Evolutionary conservation across 2,113 vertebrate genomes (phyloP).

Genomic region (Corapipo altera): DNA sequence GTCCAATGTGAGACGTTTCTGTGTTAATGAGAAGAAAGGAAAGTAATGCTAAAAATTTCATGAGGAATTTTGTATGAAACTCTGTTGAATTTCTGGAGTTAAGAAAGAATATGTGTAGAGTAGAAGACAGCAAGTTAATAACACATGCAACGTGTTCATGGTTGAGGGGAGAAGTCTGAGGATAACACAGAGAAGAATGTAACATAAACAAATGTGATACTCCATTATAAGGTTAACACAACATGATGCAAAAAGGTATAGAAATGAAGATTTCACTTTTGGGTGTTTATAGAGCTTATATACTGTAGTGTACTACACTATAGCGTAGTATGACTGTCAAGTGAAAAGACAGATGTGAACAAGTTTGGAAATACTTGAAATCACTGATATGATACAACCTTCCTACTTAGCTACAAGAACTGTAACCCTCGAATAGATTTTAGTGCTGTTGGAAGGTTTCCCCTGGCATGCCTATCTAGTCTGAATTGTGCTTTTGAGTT

Average conservation of each 20-base stretch:
- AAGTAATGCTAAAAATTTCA: background rate
- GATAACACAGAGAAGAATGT: background rate
- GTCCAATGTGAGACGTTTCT: background rate
- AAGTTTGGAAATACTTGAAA: background rate
- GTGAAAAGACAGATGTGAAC: background rate
- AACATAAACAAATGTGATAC: background rate
- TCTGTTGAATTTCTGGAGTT: background rate
- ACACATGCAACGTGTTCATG: background rate
- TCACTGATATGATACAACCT: background rate
- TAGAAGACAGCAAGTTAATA: background rate
- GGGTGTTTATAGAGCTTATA: background rate
- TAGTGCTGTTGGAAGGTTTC: background rate
- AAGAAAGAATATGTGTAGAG: background rate
- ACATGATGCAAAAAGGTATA: background rate
- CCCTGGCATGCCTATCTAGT: background rate
- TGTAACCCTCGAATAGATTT: background rate
- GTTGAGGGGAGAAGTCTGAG: background rate
- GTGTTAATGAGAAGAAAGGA: background rate
- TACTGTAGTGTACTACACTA: background rate
- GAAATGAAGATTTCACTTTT: background rate
- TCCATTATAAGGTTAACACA: background rate
- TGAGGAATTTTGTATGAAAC: background rate
- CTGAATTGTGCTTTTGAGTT: background rate
- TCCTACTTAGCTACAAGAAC: background rate
- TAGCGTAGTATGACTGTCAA: background rate